Percentiles rank a stretch among this genome's conserved stretches.
These are phyloP conservation scores for Bruchidius siliquastri DNA, from an alignment of 2,888 invertebrate genomes.

Conservation along the genomic window DNA sequence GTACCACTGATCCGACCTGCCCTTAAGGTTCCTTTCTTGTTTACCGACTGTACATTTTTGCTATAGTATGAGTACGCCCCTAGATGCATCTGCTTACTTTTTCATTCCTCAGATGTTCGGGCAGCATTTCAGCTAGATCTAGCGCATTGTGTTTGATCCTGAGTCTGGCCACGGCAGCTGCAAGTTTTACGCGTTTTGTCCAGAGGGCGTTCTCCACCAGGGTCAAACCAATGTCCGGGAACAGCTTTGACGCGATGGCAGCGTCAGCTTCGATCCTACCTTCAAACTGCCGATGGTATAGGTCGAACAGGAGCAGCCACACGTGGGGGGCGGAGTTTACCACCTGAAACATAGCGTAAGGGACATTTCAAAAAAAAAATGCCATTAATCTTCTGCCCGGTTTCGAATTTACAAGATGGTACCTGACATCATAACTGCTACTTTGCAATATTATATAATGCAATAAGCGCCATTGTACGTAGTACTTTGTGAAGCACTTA, in stretches of 20 bases:
- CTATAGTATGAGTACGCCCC: background rate
- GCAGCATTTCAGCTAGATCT: slow-evolving; percentile 63
- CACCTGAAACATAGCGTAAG: slow-evolving; percentile 28
- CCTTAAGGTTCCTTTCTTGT: too few relatives aligned
- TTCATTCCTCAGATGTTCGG: slow-evolving; percentile 67
- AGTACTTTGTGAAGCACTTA: too few relatives aligned
- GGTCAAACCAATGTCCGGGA: slow-evolving; percentile 37
- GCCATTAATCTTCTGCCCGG: too few relatives aligned
- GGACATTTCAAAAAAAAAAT: too few relatives aligned
- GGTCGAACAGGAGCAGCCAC: slow-evolving; percentile 68
- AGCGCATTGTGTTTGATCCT: slow-evolving; percentile 67
- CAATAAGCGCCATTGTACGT: too few relatives aligned
- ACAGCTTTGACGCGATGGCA: slow-evolving; percentile 31
- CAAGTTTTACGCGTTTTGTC: slow-evolving; percentile 62
- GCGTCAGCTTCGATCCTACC: slow-evolving; percentile 37
- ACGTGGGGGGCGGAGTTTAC: slow-evolving; percentile 38
- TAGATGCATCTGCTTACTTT: slow-evolving; percentile 43
- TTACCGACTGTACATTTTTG: too few relatives aligned
- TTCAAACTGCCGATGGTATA: slow-evolving; percentile 60
- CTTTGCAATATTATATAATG: too few relatives aligned
- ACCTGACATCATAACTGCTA: too few relatives aligned
- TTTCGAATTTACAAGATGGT: too few relatives aligned
- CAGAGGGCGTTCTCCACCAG: slow-evolving; percentile 62
- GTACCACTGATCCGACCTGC: too few relatives aligned
- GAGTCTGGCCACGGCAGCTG: slow-evolving; percentile 72